Conservation (phyloP, 2,113 vertebrate genomes). For the Smithornis capensis region DNA sequence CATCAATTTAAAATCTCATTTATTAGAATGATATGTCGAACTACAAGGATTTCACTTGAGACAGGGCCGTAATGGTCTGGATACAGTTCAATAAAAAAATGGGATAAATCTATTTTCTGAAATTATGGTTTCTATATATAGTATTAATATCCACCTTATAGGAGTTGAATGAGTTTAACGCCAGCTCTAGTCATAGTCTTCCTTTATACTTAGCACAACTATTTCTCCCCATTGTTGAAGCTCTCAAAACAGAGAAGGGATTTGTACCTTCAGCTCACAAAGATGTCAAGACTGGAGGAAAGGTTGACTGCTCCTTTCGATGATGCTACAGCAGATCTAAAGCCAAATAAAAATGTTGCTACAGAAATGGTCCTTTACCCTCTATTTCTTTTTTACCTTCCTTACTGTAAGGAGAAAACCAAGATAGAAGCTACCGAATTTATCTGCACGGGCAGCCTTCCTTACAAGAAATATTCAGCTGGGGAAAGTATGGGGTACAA, state of each 20-base stretch:
- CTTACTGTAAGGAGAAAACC: not conserved
- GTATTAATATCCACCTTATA: not conserved
- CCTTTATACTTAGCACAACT: not conserved
- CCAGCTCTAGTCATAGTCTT: not conserved
- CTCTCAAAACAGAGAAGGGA: not conserved
- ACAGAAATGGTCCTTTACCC: not conserved
- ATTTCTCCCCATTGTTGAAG: not conserved
- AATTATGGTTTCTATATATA: not conserved
- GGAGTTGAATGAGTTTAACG: not conserved
- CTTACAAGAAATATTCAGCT: not conserved
- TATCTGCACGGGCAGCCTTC: not conserved
- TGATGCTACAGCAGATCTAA: not conserved
- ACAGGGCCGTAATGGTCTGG: not conserved
- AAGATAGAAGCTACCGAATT: not conserved
- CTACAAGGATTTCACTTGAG: conserved; percentile 33
- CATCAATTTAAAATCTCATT: conserved; percentile 13
- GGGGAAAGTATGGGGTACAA: not conserved
- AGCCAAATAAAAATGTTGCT: not conserved
- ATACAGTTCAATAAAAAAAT: not conserved
- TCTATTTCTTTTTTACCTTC: not conserved
- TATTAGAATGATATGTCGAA: not conserved
- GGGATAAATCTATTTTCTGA: conserved; percentile 35
- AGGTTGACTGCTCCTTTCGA: not conserved
- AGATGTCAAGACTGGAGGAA: not conserved
- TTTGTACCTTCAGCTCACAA: not conserved